Evolutionary conservation across 2,797 vertebrate genomes (phyloP), one percentile per base, ranked within the genome.

Genomic region (Lepilemur ruficaudatus): DNA sequence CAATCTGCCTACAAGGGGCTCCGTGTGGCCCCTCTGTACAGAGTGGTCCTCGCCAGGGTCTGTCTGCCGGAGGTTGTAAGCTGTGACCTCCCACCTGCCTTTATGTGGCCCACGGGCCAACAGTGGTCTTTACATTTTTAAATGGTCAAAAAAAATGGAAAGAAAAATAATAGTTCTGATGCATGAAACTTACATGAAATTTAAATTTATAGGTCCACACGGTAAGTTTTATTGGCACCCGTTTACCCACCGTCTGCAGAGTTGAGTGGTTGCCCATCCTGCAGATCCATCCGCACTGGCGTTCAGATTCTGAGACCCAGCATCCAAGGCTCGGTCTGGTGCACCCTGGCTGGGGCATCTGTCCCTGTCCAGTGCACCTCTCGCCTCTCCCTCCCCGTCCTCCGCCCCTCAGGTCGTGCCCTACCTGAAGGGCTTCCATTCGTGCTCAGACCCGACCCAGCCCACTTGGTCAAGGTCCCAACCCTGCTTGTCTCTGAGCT

Each of bases 241-340:
- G 0, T 0, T n/a, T 0, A 0, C 43, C 10, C 70, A 3, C 65
- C 4, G 4, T 4, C 12, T 1, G 3, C 35, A 5, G 59, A 3
- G 73, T 0, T 22, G 14, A 4, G 69, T 38, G 28, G n/a, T 57
- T 67, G 22, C 63, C 84, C 92, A 35, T 30, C 79, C 52, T n/a
- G 20, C 9, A 69, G 32, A 5, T 5, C 50, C 4, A 1, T 1
- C 3, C 38, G 3, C 3, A 0, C 30, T 1, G 48, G 18, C 1
- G 0, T 20, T 43, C 50, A 14, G 10, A 28, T 13, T 12, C 69
- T 50, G 2, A 4, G 0, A 20, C 52, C 91, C 25, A 52, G 52
- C 13, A 5, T 20, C 35, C 46, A 8, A 7, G 28, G 30, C 48
- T 88, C 59, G 2, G 0, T 4, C 65, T 2, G 10, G 14, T 25